Evolutionary conservation across 2,113 vertebrate genomes (phyloP).

Genomic region (Antechinus stuartii): DNA sequence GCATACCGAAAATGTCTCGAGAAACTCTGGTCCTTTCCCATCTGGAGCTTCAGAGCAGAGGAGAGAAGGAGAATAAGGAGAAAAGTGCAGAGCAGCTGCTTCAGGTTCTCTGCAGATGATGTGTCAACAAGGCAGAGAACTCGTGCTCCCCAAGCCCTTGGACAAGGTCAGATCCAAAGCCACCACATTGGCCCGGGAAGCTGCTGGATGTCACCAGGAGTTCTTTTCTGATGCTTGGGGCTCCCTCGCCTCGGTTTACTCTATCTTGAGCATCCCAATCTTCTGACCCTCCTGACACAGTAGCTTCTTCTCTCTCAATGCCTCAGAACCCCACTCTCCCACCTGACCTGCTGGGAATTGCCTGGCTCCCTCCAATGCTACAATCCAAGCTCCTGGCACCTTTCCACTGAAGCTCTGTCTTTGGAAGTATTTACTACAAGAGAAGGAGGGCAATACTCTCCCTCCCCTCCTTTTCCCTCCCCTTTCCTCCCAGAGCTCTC

Average conservation of each 20-base stretch:
- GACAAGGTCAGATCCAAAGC: not conserved
- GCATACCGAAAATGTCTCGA: slow-evolving; percentile 95
- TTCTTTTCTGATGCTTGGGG: not conserved
- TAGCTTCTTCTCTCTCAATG: not conserved
- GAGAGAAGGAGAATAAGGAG: slow-evolving; percentile 68
- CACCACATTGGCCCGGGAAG: not conserved
- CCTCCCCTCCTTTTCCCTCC: slow-evolving; percentile 38
- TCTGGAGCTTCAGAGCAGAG: slow-evolving; percentile 81
- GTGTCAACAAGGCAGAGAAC: not conserved
- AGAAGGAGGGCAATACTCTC: slow-evolving; percentile 74
- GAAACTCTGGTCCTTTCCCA: slow-evolving; percentile 95
- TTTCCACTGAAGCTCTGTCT: slow-evolving; percentile 57
- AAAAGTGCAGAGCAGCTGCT: not conserved
- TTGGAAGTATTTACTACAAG: slow-evolving; percentile 61
- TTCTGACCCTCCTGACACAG: not conserved
- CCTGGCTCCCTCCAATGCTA: not conserved
- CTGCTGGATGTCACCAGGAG: not conserved
- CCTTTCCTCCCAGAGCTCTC: slow-evolving; percentile 50
- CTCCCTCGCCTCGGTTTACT: not conserved
- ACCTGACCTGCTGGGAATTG: not conserved
- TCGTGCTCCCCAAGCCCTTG: not conserved
- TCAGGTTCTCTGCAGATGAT: slow-evolving; percentile 75
- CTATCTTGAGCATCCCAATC: not conserved
- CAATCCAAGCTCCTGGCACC: not conserved
- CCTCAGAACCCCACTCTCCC: slow-evolving; percentile 14